These are phyloP conservation scores for Scotopteryx bipunctaria DNA, from an alignment of 2,888 invertebrate species.

Conservation along the genomic window DNA sequence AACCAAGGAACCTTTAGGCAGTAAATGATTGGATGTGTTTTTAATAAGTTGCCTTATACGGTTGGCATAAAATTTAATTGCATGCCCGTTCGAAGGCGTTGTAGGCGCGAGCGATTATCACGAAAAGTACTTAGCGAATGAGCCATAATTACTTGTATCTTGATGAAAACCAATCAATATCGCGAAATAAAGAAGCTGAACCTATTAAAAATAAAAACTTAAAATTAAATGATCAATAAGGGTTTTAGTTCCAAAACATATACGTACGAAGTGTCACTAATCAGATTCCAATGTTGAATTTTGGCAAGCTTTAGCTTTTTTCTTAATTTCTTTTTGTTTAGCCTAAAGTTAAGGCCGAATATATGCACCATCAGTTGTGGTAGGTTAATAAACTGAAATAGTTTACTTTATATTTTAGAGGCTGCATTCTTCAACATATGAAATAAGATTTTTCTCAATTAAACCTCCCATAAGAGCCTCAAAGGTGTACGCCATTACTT, in stretches of 20 bases:
- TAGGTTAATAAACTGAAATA: too few relatives aligned
- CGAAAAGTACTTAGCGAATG: conserved; percentile 30
- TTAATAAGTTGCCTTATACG: conserved; percentile 56
- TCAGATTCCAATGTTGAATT: too few relatives aligned
- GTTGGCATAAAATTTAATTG: conserved; percentile 51
- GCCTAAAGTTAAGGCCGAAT: too few relatives aligned
- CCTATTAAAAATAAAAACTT: too few relatives aligned
- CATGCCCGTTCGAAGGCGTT: conserved; percentile 44
- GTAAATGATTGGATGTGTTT: conserved; percentile 55
- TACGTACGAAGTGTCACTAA: too few relatives aligned
- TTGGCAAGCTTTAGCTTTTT: too few relatives aligned
- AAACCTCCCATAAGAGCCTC: conserved; percentile 14
- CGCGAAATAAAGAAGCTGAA: conserved; percentile 8
- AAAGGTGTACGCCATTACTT: conserved; percentile 38
- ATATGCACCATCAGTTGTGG: too few relatives aligned
- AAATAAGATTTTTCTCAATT: conserved; percentile 10
- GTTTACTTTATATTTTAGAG: too few relatives aligned
- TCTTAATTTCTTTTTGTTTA: too few relatives aligned
- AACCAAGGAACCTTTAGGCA: conserved; percentile 49
- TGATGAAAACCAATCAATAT: conserved; percentile 32
- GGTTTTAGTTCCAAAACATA: too few relatives aligned
- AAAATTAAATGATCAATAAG: too few relatives aligned
- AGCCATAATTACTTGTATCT: conserved; percentile 41
- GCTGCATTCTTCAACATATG: too few relatives aligned
- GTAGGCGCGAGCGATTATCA: conserved; percentile 34